Conservation (phyloP, 1,140 invertebrate species). For the Lordiphosa clarofinis region DNA sequence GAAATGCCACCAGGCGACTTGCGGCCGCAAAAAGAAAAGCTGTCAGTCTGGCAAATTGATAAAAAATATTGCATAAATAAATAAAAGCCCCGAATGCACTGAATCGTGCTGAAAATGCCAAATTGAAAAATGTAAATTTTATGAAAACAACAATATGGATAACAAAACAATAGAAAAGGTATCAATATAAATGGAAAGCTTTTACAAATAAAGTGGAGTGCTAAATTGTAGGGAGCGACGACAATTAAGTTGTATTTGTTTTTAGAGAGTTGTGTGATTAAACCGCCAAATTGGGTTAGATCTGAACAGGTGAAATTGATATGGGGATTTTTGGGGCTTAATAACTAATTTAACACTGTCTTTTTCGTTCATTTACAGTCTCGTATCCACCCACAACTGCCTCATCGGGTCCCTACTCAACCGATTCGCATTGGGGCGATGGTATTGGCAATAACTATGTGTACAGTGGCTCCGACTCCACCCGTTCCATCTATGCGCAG, state of each 20-base stretch:
- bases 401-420: constrained; percentile 55
- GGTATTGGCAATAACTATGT: constrained; percentile 32
- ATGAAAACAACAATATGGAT: constrained; percentile 30
- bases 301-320: no score
- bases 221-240: no score
- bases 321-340: no score
- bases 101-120: constrained; percentile 53
- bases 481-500: constrained; percentile 49
- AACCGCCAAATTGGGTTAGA: no score
- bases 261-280: no score
- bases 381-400: constrained; percentile 70
- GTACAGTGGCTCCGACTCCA: constrained; percentile 47
- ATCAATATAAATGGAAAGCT: constrained; percentile 17
- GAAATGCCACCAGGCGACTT: constrained; percentile 6
- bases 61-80: constrained; percentile 30
- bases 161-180: constrained; percentile 24
- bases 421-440: constrained; percentile 63
- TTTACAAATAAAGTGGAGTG: constrained; percentile 1
- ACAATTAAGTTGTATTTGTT: no score
- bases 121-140: constrained; percentile 60
- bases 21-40: constrained; percentile 11
- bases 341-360: neutral
- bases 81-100: constrained; percentile 33
- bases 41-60: constrained; percentile 1
- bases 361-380: constrained; percentile 33